Percentiles rank a stretch among this genome's conserved stretches.
Conservation (phyloP, 2,797 vertebrate genomes). For the Acrocephalus scirpaceus region DNA sequence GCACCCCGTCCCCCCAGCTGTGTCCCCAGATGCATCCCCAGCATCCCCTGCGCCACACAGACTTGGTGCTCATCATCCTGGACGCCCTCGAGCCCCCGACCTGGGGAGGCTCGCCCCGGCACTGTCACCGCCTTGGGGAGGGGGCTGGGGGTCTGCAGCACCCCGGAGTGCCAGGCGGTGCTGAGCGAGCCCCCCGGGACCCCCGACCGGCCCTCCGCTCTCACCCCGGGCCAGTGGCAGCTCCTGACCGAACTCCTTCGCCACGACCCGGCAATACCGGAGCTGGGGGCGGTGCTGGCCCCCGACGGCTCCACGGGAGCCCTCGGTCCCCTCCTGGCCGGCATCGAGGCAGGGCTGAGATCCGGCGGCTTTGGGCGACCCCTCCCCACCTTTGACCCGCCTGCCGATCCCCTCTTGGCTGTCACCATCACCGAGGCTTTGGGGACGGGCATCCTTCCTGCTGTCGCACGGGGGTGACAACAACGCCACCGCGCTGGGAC, state of each 20-base stretch:
- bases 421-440: slow-evolving; percentile 43
- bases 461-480: not conserved
- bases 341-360: slow-evolving; percentile 79
- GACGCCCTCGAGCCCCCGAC: slow-evolving; percentile 68
- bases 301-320: slow-evolving; percentile 87
- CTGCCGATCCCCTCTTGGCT: slow-evolving; percentile 53
- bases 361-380: not conserved
- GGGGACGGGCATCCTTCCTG: slow-evolving; percentile 77
- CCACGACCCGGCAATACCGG: not conserved
- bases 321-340: slow-evolving; percentile 79
- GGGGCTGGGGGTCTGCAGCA: not conserved
- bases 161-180: not conserved
- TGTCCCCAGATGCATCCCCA: too few species aligned
- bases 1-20: too few species aligned
- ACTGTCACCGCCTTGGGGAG: not conserved
- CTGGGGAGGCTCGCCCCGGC: not conserved
- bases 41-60: slow-evolving; percentile 76
- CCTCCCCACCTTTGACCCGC: rapidly evolving
- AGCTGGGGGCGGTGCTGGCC: slow-evolving; percentile 81
- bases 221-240: slow-evolving; percentile 16
- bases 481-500: too few species aligned
- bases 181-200: not conserved
- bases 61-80: slow-evolving; percentile 76
- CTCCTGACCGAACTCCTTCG: slow-evolving; percentile 68
- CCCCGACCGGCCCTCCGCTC: not conserved